Evolutionary conservation across 2,888 invertebrate species (phyloP).

Genomic region (Microctonus aethiopoides): DNA sequence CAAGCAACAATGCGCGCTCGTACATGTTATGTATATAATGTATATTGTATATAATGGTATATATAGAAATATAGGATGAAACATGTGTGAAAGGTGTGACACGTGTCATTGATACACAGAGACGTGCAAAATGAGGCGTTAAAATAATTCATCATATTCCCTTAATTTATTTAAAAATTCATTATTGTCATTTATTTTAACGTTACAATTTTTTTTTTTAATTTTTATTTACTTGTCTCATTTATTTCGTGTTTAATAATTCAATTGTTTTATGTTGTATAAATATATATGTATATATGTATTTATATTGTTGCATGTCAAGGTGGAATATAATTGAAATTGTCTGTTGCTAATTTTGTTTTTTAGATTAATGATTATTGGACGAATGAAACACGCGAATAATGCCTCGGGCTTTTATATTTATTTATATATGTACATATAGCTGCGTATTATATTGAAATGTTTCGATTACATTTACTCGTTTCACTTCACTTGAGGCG

Average conservation of each 20-base stretch:
- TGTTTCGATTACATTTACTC: neutral
- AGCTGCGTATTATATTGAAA: too few species aligned
- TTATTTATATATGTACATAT: too few species aligned
- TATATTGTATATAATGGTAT: neutral
- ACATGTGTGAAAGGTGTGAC: constrained; percentile 42
- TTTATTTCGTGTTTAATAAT: constrained; percentile 6
- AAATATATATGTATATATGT: neutral
- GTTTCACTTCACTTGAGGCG: neutral
- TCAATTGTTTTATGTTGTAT: neutral
- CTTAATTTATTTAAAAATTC: constrained; percentile 22
- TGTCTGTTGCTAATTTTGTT: neutral
- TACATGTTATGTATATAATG: neutral
- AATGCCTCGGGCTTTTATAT: constrained; percentile 19
- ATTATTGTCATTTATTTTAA: neutral
- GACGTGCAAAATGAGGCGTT: constrained; percentile 47
- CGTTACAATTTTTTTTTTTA: neutral
- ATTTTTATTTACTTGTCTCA: neutral
- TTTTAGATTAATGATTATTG: neutral
- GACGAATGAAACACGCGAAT: neutral
- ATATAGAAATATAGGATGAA: constrained; percentile 4
- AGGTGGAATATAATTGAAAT: constrained; percentile 1
- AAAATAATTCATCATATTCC: constrained; percentile 29
- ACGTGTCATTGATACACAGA: constrained; percentile 55
- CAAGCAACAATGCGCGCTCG: constrained; percentile 31
- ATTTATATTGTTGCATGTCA: too few species aligned